phyloP scores from a whole-genome alignment of 2,113 vertebrate genomes.

The Camelus dromedarius region DNA sequence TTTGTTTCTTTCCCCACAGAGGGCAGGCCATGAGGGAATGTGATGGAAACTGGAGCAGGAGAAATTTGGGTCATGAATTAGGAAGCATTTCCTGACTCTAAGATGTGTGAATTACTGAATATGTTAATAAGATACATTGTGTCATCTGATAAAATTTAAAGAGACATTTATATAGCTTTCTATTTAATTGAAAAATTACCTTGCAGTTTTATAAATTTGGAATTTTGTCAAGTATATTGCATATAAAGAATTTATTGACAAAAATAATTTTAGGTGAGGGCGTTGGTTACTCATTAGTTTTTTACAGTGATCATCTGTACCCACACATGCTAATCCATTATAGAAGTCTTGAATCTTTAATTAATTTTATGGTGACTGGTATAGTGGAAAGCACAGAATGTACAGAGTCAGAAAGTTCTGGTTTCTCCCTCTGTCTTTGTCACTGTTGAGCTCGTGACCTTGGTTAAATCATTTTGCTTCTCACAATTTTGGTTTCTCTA shows the following conservation, averaged over 20 bases:
- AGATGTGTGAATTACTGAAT: slow-evolving; percentile 64
- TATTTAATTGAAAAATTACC: slow-evolving; percentile 51
- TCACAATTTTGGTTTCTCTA: slow-evolving; percentile 20
- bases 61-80: slow-evolving; percentile 74
- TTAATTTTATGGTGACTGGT: neutral
- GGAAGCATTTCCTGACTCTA: slow-evolving; percentile 52
- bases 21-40: slow-evolving; percentile 65
- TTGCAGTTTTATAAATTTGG: neutral
- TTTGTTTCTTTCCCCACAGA: slow-evolving; percentile 76
- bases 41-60: slow-evolving; percentile 69
- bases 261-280: slow-evolving; percentile 46
- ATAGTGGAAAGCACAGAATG: neutral
- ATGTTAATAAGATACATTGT: slow-evolving; percentile 54
- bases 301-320: neutral
- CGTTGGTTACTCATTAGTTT: neutral
- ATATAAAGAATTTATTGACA: slow-evolving; percentile 52
- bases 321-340: neutral
- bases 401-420: neutral
- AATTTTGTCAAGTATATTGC: slow-evolving; percentile 36
- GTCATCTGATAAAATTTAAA: slow-evolving; percentile 60
- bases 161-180: slow-evolving; percentile 37
- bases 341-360: slow-evolving; percentile 42
- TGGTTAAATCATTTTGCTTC: slow-evolving; percentile 54
- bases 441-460: slow-evolving; percentile 11
- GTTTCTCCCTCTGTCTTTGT: slow-evolving; percentile 15